Conservation (phyloP, 1,140 invertebrate genomes). For the Dinothrombium tinctorium region DNA sequence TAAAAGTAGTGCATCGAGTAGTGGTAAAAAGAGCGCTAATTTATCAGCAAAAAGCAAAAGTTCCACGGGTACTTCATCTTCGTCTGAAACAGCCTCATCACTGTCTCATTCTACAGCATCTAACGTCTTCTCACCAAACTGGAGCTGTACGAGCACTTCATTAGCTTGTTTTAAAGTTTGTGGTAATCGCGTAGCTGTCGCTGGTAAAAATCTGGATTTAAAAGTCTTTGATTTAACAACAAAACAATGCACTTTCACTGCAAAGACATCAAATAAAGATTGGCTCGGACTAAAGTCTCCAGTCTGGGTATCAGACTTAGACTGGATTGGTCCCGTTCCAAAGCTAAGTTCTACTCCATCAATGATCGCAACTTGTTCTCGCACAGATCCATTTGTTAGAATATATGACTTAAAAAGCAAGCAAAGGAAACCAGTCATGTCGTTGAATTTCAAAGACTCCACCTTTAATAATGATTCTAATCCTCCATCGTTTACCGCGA, state of each 20-base stretch:
- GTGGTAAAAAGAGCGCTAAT: no score
- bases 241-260: constrained; percentile 9
- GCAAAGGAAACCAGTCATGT: constrained; percentile 4
- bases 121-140: constrained; percentile 8
- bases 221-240: constrained; percentile 12
- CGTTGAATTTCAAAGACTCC: constrained; percentile 10
- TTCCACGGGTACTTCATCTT: neutral
- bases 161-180: constrained; percentile 10
- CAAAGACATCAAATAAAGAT: constrained; percentile 8
- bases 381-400: constrained; percentile 7
- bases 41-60: no score
- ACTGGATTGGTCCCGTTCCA: constrained; percentile 6
- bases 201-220: constrained; percentile 9
- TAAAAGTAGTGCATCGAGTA: no score
- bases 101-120: neutral
- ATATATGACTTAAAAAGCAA: constrained; percentile 10
- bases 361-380: constrained; percentile 10
- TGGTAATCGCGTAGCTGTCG: constrained; percentile 9
- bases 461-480: constrained; percentile 11
- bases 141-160: neutral
- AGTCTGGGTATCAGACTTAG: constrained; percentile 7
- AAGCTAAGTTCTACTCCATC: neutral
- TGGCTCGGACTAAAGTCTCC: constrained; percentile 9
- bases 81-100: neutral
- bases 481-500: constrained; percentile 6